Evolutionary conservation across 1,140 invertebrate genomes (phyloP).

Genomic region (Helicorthomorpha holstii): DNA sequence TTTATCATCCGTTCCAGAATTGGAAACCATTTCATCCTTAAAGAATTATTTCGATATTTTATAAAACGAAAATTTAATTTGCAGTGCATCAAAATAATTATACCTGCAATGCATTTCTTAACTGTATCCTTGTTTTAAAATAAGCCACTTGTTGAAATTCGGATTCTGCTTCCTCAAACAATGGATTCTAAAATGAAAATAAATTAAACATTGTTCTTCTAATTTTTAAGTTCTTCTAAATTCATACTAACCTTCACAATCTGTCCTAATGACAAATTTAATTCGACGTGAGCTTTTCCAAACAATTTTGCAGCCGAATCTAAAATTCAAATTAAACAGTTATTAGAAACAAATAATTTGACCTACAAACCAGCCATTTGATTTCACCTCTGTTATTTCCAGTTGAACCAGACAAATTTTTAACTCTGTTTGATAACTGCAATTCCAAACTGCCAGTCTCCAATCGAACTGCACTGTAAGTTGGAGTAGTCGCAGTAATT

Average conservation of each 20-base stretch:
- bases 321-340: not conserved
- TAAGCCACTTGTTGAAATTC: conserved; percentile 95
- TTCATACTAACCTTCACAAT: conserved; percentile 38
- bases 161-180: conserved; percentile 91
- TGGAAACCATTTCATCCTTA: conserved; percentile 69
- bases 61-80: not conserved
- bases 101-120: conserved; percentile 32
- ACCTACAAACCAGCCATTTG: conserved; percentile 36
- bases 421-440: conserved; percentile 81
- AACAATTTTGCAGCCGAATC: conserved; percentile 57
- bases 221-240: not conserved
- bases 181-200: conserved; percentile 45
- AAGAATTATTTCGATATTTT: conserved; percentile 49
- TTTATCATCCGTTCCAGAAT: conserved; percentile 46
- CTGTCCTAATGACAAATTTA: conserved; percentile 88
- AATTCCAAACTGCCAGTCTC: conserved; percentile 84
- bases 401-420: conserved; percentile 49
- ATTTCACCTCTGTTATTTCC: not conserved
- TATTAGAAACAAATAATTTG: no score
- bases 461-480: conserved; percentile 83
- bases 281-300: conserved; percentile 78
- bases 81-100: not conserved
- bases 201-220: not conserved
- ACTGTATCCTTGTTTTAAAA: conserved; percentile 78
- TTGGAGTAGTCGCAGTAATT: conserved; percentile 92